Base-by-base conservation (phyloP, 2,888 invertebrate genomes). In the Scaeva pyrastri region DNA sequence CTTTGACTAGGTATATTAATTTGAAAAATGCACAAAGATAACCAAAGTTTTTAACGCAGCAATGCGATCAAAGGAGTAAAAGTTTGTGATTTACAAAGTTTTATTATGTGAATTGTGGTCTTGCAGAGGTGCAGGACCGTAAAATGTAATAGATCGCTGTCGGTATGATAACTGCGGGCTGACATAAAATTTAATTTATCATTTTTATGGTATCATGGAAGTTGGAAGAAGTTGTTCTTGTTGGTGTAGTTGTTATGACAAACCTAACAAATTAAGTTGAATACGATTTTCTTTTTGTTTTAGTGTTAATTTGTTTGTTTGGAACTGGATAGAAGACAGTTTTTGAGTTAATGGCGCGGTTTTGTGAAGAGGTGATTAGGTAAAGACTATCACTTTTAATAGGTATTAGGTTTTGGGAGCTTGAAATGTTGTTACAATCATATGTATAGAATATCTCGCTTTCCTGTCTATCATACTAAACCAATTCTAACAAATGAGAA, bases 1-100 rank as follows among this genome's bases (percentile, higher is more conserved):
- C 81, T 86, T 56, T 74, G 77, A 78, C 77, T 82, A n/a, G n/a
- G n/a, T n/a, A 77, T 82, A 86, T 86, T 86, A 86, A 86, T 86
- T 86, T 78, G 86, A 82, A 78, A 86, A 82, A 82, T 82, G 77
- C 71, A 68, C 81, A 68, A 71, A 86, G 82, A 86, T 86, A 86
- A 86, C 72, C 66, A 41, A 85, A 81, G 55, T 85, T 66, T 80
- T 77, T 60, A 81, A 74, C 68, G 76, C 77, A 80, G 60, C 26
- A 68, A 50, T 50, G 73, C 77, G 70, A 77, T 86, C 85, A 77
- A 73, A 81, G 58, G 60, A 70, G 81, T 77, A 77, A 64, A 85
- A 86, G 77, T 86, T 86, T 81, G 77, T 77, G 81, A 81, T 81
- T 86, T 86, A 77, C 73, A 73, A 86, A 80, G 68, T 81, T 81